phyloP scores from a whole-genome alignment of 2,888 invertebrate species.

The Apomyelois bistriatella region DNA sequence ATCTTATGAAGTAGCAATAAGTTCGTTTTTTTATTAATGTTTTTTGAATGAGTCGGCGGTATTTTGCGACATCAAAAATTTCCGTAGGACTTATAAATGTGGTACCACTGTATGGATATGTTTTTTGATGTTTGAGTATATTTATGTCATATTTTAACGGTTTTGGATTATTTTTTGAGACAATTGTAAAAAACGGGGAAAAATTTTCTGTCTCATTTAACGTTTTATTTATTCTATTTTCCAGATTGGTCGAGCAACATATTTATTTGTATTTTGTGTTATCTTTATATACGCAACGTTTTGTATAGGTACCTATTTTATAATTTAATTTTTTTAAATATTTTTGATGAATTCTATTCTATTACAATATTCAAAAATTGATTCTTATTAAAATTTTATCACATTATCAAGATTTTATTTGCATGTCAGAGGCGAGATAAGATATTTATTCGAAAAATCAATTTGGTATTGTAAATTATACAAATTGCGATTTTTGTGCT shows the following conservation, averaged over 20 bases:
- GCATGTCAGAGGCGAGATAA: conserved; percentile 13
- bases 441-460: conserved; percentile 21
- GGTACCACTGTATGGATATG: too few relatives aligned
- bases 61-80: too few relatives aligned
- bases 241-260: conserved; percentile 17
- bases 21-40: too few relatives aligned
- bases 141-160: too few relatives aligned
- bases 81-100: too few relatives aligned
- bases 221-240: not conserved
- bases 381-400: conserved; percentile 22
- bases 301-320: conserved; percentile 14
- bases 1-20: too few relatives aligned
- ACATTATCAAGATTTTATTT: conserved; percentile 7
- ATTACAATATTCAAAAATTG: conserved; percentile 27
- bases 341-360: conserved; percentile 21
- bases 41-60: too few relatives aligned
- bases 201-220: too few relatives aligned
- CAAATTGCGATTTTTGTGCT: conserved; percentile 24
- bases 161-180: too few relatives aligned
- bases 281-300: conserved; percentile 39
- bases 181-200: too few relatives aligned
- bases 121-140: too few relatives aligned
- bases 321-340: conserved; percentile 23
- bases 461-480: conserved; percentile 15
- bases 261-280: conserved; percentile 26